Evolutionary conservation across 2,113 vertebrate genomes (phyloP).

Genomic region (Apodemus speciosus): DNA sequence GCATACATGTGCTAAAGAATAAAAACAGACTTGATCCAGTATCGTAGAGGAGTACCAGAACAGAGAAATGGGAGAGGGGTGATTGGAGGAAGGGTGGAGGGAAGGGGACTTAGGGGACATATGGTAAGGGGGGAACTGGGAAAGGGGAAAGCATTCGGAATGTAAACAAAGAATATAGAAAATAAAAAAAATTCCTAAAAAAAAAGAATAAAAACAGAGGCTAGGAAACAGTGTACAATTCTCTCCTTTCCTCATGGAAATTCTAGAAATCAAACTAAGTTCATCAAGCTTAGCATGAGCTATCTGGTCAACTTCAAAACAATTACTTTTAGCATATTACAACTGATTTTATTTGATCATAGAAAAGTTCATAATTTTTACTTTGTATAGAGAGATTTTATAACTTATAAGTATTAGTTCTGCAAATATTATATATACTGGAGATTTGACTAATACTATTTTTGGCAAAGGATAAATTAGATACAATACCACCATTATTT

Average conservation of each 20-base stretch:
- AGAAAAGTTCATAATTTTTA: not conserved
- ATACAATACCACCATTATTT: not conserved
- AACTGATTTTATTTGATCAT: not conserved
- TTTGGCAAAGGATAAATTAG: slow-evolving; percentile 10
- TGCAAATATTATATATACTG: not conserved
- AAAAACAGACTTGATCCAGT: too few species aligned
- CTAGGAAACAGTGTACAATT: not conserved
- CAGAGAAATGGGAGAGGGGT: too few species aligned
- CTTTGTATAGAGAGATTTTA: not conserved
- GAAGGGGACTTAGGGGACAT: too few species aligned
- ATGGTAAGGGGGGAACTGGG: too few species aligned
- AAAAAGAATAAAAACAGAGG: not conserved
- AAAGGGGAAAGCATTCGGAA: too few species aligned
- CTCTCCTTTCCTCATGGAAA: not conserved
- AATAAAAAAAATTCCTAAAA: too few species aligned
- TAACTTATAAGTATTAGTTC: not conserved
- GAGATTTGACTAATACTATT: not conserved
- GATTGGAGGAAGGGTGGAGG: too few species aligned
- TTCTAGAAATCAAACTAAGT: not conserved
- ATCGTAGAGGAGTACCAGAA: too few species aligned
- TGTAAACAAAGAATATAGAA: too few species aligned
- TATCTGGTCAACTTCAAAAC: not conserved
- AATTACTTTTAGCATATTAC: not conserved
- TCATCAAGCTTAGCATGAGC: not conserved
- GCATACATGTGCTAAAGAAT: not conserved